Base-by-base conservation (phyloP, 2,888 invertebrate species). In the Euclidia mi region DNA sequence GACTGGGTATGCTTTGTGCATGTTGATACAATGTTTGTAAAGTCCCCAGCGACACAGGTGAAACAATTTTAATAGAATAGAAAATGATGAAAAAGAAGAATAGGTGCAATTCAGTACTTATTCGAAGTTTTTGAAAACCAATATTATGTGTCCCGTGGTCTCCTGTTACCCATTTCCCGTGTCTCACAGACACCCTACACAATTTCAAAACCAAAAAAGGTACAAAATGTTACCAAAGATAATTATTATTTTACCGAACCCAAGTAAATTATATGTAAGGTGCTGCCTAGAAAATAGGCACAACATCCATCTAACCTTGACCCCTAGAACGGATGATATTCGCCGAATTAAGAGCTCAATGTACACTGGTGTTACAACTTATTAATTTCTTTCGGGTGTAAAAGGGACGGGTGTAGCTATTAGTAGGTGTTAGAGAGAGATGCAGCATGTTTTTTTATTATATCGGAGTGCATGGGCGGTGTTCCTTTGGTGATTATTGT, bases 221-320 rank as follows among this genome's bases (percentile, higher is more conserved):
- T 78, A 82, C 84, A 83, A 81, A 80, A 79, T 80, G 80, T 78
- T 61, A 66, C 81, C 76, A 79, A 50, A 86, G 86, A 85, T 91
- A 91, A 91, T 92, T 88, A 92, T 90, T 89, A 90, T 90, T 92
- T 91, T 88, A 91, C 89, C 79, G 79, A 66, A 65, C 75, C 77
- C 76, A 73, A 82, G 87, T 89, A 88, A 91, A 92, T 92, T 92
- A 91, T 88, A 88, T 74, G 69, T 66, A 69, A 43, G 43, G 32
- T 46, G 46, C 45, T 41, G 58, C 35, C 61, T 76, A 76, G 76
- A 64, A 75, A 69, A 73, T 74, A 75, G 71, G 25, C 35, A 0
- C 17, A 7, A 1, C 4, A 1, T 2, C 66, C 46, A 65, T 12
- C 11, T n/a, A 17, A 32, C 31, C 3, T 9, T 31, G 56, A 67